Evolutionary conservation across 2,888 invertebrate species (phyloP).

Genomic region (Phaedon cochleariae): DNA sequence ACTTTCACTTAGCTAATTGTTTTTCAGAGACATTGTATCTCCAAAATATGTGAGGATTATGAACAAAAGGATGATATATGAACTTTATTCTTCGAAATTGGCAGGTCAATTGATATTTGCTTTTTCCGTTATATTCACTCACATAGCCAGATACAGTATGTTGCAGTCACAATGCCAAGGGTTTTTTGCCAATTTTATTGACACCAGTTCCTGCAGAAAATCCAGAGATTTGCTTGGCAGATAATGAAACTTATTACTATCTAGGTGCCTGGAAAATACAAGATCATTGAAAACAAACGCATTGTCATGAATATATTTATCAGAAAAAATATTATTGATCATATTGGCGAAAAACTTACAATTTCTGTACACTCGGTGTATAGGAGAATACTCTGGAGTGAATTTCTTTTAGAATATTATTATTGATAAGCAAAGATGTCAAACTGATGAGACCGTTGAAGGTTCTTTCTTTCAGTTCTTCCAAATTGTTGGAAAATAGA

Average conservation of each 20-base stretch:
- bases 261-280: conserved; percentile 70
- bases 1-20: too few relatives aligned
- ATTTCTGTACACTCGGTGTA: conserved; percentile 72
- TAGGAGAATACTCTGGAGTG: conserved; percentile 71
- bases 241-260: conserved; percentile 76
- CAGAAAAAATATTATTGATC: too few relatives aligned
- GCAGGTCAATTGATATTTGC: conserved; percentile 5
- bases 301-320: conserved; percentile 20
- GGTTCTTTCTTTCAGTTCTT: conserved; percentile 68
- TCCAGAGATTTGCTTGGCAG: conserved; percentile 75
- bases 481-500: conserved; percentile 74
- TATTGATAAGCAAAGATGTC: conserved; percentile 73
- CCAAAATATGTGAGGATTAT: too few relatives aligned
- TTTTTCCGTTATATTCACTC: conserved; percentile 56
- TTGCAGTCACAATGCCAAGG: conserved; percentile 86
- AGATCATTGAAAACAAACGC: too few relatives aligned
- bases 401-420: conserved; percentile 73
- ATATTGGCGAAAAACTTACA: too few relatives aligned
- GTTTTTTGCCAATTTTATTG: conserved; percentile 77
- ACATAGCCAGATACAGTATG: conserved; percentile 76
- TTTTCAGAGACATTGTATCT: too few relatives aligned
- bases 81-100: too few relatives aligned
- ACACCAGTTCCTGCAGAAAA: conserved; percentile 69
- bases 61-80: too few relatives aligned
- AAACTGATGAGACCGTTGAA: conserved; percentile 73